phyloP scores from a whole-genome alignment of 2,797 vertebrate genomes.

The Sciurus carolinensis region DNA sequence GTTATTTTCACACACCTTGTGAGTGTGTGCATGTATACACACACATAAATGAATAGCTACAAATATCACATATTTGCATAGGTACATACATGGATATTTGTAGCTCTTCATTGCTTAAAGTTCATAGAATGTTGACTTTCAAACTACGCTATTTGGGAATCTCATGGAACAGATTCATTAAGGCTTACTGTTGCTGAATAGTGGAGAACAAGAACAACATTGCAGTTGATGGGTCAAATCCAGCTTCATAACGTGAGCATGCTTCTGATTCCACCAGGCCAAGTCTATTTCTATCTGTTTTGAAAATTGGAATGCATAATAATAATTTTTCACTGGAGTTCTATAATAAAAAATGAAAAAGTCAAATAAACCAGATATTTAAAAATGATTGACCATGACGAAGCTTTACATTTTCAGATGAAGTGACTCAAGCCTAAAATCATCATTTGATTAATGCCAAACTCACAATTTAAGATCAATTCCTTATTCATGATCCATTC shows the following conservation, averaged over 20 bases:
- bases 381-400: background rate
- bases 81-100: background rate
- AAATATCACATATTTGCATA: background rate
- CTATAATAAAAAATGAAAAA: background rate
- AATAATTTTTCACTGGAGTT: background rate
- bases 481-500: background rate
- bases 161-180: background rate
- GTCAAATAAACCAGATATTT: background rate
- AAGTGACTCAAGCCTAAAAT: background rate
- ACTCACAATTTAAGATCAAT: background rate
- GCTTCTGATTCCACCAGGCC: background rate
- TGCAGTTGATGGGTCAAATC: background rate
- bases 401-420: background rate
- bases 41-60: background rate
- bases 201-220: background rate
- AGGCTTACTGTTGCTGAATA: background rate
- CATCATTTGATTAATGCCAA: background rate
- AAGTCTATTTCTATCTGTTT: background rate
- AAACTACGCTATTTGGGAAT: background rate
- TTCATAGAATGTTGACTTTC: background rate
- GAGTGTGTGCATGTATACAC: background rate
- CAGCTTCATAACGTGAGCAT: accelerated
- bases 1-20: background rate
- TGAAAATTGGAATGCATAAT: background rate
- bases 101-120: background rate